These are phyloP conservation scores for Alcis repandata DNA, from an alignment of 2,888 invertebrate species.

Conservation along the genomic window DNA sequence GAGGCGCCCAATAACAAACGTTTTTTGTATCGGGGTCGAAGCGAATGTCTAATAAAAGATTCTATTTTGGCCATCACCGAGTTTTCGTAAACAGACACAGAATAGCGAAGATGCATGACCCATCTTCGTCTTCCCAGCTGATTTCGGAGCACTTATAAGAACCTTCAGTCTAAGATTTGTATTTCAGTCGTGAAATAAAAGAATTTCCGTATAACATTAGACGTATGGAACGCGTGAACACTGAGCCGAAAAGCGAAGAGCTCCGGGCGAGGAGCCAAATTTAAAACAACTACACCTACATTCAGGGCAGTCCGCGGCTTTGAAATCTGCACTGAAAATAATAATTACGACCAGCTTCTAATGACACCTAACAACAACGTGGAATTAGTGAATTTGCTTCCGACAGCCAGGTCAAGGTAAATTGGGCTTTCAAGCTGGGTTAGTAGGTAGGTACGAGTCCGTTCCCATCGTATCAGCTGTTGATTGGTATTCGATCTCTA, in stretches of 20 bases:
- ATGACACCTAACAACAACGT: constrained; percentile 45
- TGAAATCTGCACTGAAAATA: constrained; percentile 61
- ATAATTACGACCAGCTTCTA: constrained; percentile 56
- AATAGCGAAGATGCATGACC: constrained; percentile 52
- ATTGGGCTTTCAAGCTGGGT: constrained; percentile 22
- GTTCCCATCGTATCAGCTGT: constrained; percentile 21
- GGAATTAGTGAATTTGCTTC: constrained; percentile 12
- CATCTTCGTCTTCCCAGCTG: constrained; percentile 55
- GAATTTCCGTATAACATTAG: constrained; percentile 64
- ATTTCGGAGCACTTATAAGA: constrained; percentile 37
- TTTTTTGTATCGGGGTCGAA: constrained; percentile 72
- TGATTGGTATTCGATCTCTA: constrained; percentile 22
- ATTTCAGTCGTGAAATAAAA: constrained; percentile 49
- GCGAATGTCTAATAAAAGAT: constrained; percentile 79
- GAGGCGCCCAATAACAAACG: constrained; percentile 64
- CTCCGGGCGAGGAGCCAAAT: constrained; percentile 82
- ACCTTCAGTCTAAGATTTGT: constrained; percentile 37
- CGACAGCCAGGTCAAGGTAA: constrained; percentile 13
- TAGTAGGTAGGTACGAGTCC: constrained; percentile 12
- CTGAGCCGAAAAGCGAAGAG: constrained; percentile 68
- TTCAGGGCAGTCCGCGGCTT: constrained; percentile 65
- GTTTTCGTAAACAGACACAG: constrained; percentile 69
- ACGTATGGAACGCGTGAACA: constrained; percentile 66
- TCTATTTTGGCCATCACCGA: constrained; percentile 75
- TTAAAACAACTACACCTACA: constrained; percentile 77